phyloP scores from a whole-genome alignment of 2,888 invertebrate species.

The Epistrophe eligans region DNA sequence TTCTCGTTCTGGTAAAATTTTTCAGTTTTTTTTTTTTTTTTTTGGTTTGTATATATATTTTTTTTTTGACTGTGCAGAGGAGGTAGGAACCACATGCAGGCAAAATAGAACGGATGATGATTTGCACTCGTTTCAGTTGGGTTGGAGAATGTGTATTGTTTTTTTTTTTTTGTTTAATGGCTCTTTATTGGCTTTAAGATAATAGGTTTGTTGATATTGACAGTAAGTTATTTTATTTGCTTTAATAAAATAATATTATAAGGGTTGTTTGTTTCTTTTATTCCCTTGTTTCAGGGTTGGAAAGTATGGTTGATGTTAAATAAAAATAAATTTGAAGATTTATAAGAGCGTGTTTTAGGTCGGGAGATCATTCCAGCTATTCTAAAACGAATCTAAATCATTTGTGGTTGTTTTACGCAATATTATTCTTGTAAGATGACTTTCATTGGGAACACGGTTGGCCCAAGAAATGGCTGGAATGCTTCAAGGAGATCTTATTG shows the following conservation, averaged over 20 bases:
- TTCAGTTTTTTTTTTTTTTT: neutral
- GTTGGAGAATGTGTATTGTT: neutral
- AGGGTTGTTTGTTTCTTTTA: neutral
- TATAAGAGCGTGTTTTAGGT: too few relatives aligned
- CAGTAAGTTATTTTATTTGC: neutral
- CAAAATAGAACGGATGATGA: neutral
- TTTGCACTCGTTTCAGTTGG: slow-evolving; percentile 17
- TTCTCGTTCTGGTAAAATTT: slow-evolving; percentile 23
- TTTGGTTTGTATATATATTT: neutral
- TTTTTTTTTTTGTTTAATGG: slow-evolving; percentile 8
- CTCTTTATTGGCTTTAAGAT: slow-evolving; percentile 2
- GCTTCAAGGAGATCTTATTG: too few relatives aligned
- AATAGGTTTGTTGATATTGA: neutral
- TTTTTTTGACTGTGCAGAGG: neutral
- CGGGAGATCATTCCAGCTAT: too few relatives aligned
- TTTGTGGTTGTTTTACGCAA: too few relatives aligned
- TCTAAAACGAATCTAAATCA: too few relatives aligned
- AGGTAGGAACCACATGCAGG: neutral
- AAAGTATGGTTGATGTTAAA: neutral
- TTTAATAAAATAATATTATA: neutral
- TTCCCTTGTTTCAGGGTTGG: neutral
- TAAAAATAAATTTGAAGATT: neutral
- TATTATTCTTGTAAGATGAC: too few relatives aligned
- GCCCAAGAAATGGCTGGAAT: too few relatives aligned
- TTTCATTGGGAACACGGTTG: too few relatives aligned